phyloP scores from a whole-genome alignment of 2,113 vertebrate genomes.

The Pseudorhombus dupliciocellatus region DNA sequence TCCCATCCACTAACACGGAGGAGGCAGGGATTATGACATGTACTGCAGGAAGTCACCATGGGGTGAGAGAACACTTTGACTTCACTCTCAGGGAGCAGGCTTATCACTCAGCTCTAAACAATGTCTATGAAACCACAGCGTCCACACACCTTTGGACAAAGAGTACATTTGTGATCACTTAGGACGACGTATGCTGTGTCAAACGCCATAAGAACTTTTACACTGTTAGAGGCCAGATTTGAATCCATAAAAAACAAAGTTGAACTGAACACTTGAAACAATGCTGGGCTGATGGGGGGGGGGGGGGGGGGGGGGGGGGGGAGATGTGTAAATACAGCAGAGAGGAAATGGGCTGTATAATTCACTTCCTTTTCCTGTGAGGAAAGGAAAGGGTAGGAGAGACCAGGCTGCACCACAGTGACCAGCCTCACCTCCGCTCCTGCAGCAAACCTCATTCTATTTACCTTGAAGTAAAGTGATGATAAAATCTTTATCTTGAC shows the following conservation, averaged over 20 bases:
- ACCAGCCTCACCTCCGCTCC: conserved; percentile 3
- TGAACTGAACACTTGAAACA: conserved; percentile 16
- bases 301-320: too few relatives aligned
- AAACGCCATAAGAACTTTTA: too few relatives aligned
- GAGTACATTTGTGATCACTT: background rate
- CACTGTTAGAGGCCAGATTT: background rate
- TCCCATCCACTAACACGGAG: too few relatives aligned
- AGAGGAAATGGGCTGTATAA: conserved; percentile 62
- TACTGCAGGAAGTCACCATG: too few relatives aligned
- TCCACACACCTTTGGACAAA: background rate
- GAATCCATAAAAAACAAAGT: background rate
- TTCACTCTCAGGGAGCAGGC: too few relatives aligned
- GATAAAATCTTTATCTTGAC: too few relatives aligned
- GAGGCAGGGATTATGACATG: too few relatives aligned
- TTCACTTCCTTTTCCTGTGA: conserved; percentile 69
- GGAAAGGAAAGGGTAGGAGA: conserved; percentile 34
- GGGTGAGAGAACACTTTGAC: too few relatives aligned
- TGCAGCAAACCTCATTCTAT: background rate
- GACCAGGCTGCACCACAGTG: background rate
- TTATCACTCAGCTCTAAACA: too few relatives aligned
- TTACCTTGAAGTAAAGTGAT: background rate
- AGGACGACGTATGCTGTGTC: background rate
- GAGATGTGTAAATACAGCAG: conserved; percentile 50
- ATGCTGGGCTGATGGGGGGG: conserved; percentile 3
- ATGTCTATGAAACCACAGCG: background rate